phyloP scores from a whole-genome alignment of 1,140 invertebrate genomes.

The Medauroidea extradentata region DNA sequence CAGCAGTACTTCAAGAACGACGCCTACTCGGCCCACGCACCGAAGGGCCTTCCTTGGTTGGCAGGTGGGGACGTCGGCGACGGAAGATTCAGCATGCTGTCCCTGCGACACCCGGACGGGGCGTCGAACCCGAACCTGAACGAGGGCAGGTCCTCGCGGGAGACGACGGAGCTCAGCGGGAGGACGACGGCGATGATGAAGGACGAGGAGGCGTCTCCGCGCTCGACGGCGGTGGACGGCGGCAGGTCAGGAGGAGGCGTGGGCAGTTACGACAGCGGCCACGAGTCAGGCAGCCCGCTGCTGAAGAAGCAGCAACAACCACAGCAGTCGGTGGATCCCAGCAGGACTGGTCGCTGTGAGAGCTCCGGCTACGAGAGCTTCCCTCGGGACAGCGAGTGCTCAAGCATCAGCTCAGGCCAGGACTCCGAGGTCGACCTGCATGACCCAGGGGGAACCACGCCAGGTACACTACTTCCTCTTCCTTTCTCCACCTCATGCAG shows the following conservation, averaged over 20 bases:
- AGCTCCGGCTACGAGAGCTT: conserved; percentile 86
- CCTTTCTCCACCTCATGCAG: too few relatives aligned
- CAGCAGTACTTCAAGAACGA: too few relatives aligned
- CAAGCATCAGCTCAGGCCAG: conserved; percentile 64
- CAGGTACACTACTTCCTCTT: too few relatives aligned
- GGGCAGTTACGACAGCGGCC: conserved; percentile 79
- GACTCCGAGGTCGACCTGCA: not conserved
- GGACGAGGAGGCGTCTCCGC: too few relatives aligned
- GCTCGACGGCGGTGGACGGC: too few relatives aligned
- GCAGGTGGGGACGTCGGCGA: too few relatives aligned
- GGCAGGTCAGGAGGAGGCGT: too few relatives aligned
- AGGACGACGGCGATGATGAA: conserved; percentile 52
- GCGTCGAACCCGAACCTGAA: conserved; percentile 85
- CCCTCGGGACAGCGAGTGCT: conserved; percentile 77
- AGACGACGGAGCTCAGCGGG: conserved; percentile 59
- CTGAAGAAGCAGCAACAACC: conserved; percentile 49
- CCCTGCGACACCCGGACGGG: conserved; percentile 79
- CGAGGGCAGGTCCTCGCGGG: conserved; percentile 62
- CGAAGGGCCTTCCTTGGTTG: not conserved
- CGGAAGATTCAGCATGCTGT: conserved; percentile 60
- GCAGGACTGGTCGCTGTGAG: conserved; percentile 48
- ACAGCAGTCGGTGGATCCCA: too few relatives aligned
- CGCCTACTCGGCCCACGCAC: too few relatives aligned
- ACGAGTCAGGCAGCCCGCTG: conserved; percentile 66
- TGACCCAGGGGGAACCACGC: too few relatives aligned